These are phyloP conservation scores for Melierax canorus DNA, from an alignment of 2,113 vertebrate genomes.

Conservation along the genomic window DNA sequence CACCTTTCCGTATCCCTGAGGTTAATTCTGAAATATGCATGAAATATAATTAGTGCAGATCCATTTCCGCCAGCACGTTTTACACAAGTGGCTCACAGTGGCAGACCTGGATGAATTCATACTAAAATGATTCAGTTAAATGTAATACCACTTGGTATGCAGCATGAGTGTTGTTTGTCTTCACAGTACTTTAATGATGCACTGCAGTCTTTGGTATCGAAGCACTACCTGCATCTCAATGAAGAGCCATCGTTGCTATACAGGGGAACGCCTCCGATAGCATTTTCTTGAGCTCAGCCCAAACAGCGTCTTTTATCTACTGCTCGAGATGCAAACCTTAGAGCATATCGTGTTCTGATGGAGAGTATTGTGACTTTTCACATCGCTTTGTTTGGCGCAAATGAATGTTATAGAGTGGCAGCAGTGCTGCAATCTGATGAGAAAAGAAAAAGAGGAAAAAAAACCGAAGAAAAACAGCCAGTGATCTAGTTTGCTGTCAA, in stretches of 20 bases:
- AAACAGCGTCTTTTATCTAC: not conserved
- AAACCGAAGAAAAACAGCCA: not conserved
- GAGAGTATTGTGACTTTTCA: rapidly evolving
- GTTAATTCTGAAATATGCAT: conserved; percentile 52
- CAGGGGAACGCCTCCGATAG: not conserved
- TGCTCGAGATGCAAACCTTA: not conserved
- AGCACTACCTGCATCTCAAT: conserved; percentile 64
- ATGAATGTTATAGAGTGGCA: not conserved
- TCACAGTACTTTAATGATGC: conserved; percentile 56
- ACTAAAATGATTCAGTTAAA: conserved; percentile 68
- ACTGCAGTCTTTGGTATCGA: conserved; percentile 37
- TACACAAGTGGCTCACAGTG: conserved; percentile 40
- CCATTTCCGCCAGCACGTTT: conserved; percentile 31
- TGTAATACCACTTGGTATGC: conserved; percentile 71
- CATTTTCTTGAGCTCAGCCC: not conserved
- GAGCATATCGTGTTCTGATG: not conserved
- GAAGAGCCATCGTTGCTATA: not conserved
- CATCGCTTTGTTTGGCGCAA: not conserved
- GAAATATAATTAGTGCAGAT: conserved; percentile 53
- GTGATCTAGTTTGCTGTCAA: not conserved
- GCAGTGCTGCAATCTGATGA: not conserved
- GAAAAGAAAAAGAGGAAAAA: rapidly evolving
- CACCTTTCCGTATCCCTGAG: not conserved
- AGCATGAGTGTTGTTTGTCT: conserved; percentile 61
- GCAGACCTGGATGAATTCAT: conserved; percentile 32